Evolutionary conservation across 2,113 vertebrate species (phyloP), one percentile per base, ranked within the genome.

Genomic region (Dryoscopus gambensis): DNA sequence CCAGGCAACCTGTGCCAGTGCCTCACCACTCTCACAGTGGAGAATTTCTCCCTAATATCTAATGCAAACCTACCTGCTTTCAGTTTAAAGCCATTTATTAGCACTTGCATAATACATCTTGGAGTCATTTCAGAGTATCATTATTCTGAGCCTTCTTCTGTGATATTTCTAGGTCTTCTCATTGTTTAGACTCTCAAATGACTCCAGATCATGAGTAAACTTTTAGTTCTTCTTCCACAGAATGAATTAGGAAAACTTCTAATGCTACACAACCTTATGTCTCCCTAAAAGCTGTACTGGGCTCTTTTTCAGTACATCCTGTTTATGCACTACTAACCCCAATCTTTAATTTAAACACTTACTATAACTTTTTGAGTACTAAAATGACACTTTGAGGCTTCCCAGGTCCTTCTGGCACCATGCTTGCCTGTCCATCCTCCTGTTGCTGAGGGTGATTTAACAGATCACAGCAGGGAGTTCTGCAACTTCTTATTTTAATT

Each of bases 371-470:
- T 70, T 56, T 24, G 17, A 42, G 37, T 57, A 25, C 42, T 31
- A 27, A 25, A 64, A 69, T 59, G 39, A 74, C 11, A 44, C 33
- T 65, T 74, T n/a, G 42, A 84, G 28, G 57, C n/a, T 71, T 84
- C 31, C 9, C 37, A 80, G 24, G 20, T 62, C 52, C n/a, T 92
- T 37, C 35, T 60, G 33, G n/a, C 33, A 31, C 20, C 11, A 12
- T 0, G 0, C 70, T 42, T 52, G 23, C 33, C 30, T 65, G 37
- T 35, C 19, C 14, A 11, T 57, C 49, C 31, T 85, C n/a, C 13
- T 69, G 8, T 24, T 27, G 10, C 25, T 67, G 56, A 55, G 49
- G 20, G n/a, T 44, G 21, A 44, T 68, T 69, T 60, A 46, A 60
- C 20, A 23, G 23, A 12, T 60, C 65, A 74, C 4, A 3, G 33